phyloP scores from a whole-genome alignment of 2,888 invertebrate species.

The Patella pellucida region DNA sequence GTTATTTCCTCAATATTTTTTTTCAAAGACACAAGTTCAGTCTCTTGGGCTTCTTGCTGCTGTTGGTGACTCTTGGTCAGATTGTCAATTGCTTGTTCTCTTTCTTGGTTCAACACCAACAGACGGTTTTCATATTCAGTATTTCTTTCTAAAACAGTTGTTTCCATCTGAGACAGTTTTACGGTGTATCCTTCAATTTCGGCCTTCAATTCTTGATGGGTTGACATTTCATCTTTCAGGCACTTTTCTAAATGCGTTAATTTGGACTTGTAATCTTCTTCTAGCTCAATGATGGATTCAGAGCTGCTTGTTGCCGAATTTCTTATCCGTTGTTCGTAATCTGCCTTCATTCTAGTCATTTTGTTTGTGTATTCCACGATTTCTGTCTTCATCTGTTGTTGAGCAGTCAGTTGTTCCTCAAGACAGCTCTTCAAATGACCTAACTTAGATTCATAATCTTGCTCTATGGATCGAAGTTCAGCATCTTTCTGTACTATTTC shows the following conservation, averaged over 20 bases:
- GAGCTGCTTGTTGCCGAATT: constrained; percentile 25
- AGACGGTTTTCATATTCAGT: not conserved
- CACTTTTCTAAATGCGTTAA: constrained; percentile 9
- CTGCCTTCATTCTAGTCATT: constrained; percentile 23
- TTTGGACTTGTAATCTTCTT: constrained; percentile 21
- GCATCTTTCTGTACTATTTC: not conserved
- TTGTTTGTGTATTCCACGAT: constrained; percentile 27
- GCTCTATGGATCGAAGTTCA: constrained; percentile 17
- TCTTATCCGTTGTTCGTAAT: constrained; percentile 21
- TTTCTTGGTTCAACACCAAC: not conserved
- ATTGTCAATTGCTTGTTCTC: constrained; percentile 10
- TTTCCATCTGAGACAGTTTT: constrained; percentile 16
- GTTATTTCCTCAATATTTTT: not conserved
- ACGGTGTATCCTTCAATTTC: constrained; percentile 18
- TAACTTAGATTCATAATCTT: constrained; percentile 15
- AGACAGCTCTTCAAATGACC: constrained; percentile 11
- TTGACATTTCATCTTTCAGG: constrained; percentile 28
- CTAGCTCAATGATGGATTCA: constrained; percentile 10
- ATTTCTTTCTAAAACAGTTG: constrained; percentile 11
- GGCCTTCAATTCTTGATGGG: constrained; percentile 10
- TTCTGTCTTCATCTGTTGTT: constrained; percentile 32
- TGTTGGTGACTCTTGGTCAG: constrained; percentile 14
- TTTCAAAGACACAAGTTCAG: not conserved
- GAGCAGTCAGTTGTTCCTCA: constrained; percentile 29
- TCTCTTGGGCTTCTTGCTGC: not conserved